Conservation (phyloP, 2,113 vertebrate genomes). For the Bettongia penicillata region DNA sequence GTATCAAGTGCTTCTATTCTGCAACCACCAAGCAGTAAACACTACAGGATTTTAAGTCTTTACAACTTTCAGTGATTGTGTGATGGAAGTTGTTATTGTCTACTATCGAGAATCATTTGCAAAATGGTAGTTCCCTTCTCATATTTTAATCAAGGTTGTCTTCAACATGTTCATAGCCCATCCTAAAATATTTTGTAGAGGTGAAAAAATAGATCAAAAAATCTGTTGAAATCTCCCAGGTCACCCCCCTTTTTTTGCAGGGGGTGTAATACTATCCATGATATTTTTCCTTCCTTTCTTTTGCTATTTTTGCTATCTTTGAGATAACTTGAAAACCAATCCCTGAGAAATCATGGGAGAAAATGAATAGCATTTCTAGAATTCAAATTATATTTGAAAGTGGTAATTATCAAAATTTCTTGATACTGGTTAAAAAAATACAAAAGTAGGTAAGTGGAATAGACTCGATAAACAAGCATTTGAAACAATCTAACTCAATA, state of each 20-base stretch:
- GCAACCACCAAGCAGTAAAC: not conserved
- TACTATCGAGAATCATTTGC: not conserved
- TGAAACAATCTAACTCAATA: not conserved
- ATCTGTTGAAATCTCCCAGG: not conserved
- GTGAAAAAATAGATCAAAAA: not conserved
- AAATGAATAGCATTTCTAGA: not conserved
- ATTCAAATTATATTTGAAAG: not conserved
- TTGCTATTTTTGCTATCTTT: not conserved
- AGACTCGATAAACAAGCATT: not conserved
- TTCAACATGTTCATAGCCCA: not conserved
- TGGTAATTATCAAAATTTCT: not conserved
- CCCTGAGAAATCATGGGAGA: not conserved
- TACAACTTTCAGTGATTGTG: not conserved
- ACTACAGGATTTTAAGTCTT: not conserved
- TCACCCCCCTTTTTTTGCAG: not conserved
- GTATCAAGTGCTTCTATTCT: not conserved
- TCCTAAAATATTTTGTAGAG: not conserved
- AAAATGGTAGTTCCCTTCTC: not conserved
- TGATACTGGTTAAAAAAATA: not conserved
- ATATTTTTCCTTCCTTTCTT: not conserved
- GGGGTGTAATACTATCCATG: not conserved
- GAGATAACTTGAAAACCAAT: not conserved
- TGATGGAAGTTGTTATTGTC: not conserved
- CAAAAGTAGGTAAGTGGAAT: not conserved
- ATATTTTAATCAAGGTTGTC: not conserved